Evolutionary conservation across 1,140 invertebrate genomes (phyloP).

Genomic region (Ctenoplectra terminalis): DNA sequence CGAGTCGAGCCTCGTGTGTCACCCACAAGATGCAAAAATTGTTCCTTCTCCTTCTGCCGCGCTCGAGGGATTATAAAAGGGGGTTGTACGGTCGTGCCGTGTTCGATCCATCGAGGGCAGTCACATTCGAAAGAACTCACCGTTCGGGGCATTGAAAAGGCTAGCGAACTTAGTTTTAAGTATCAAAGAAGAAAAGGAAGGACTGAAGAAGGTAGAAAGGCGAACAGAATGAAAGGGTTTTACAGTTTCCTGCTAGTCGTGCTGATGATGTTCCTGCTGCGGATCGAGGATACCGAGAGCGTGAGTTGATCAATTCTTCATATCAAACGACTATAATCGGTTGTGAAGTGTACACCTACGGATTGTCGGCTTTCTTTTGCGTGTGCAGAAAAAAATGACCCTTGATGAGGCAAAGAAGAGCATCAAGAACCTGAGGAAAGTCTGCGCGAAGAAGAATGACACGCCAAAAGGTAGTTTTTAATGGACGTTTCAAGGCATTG

Average conservation of each 20-base stretch:
- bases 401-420: constrained; percentile 1
- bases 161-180: neutral
- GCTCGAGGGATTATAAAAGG: constrained; percentile 49
- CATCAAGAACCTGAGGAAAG: constrained; percentile 23
- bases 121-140: too few relatives aligned
- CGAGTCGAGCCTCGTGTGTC: neutral
- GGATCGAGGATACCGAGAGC: constrained; percentile 41
- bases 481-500: too few relatives aligned
- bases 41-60: constrained; percentile 43
- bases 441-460: constrained; percentile 36
- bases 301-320: constrained; percentile 47
- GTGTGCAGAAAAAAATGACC: constrained; percentile 51
- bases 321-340: neutral
- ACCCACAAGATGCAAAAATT: constrained; percentile 36
- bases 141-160: neutral
- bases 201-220: too few relatives aligned
- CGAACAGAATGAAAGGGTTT: neutral
- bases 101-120: neutral
- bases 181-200: neutral
- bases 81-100: neutral
- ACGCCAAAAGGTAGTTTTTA: constrained; percentile 34
- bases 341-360: neutral
- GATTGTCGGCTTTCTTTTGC: neutral
- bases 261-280: constrained; percentile 1
- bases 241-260: constrained; percentile 9